Base-by-base conservation (phyloP, 2,888 invertebrate species). In the Eulithis prunata region DNA sequence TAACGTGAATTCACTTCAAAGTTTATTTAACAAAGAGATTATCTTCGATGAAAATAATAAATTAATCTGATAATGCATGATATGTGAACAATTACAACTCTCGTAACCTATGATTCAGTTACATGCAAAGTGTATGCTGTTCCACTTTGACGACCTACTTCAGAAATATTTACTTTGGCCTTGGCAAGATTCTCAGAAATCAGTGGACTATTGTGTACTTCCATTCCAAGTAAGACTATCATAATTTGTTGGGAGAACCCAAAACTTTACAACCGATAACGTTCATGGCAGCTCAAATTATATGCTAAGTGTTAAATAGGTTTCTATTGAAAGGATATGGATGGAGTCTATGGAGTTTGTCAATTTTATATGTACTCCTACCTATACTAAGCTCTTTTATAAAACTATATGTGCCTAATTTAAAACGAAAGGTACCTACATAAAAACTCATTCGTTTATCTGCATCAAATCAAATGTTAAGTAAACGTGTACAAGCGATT, bases 131-230 rank as follows among this genome's bases (percentile, higher is more conserved):
- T 78, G 76, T 74, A 78, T 79, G 76, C 71, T 71, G 84, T 75
- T 79, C 82, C 76, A 85, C 78, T 80, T 83, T 75, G 74, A 64
- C 79, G 86, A 81, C 87, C 86, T 83, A 86, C 78, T 83, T 87
- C 78, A 80, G 79, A 82, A 79, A 79, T 83, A 81, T 85, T 85
- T 78, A 75, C 78, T 80, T 70, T 74, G 75, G 75, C 85, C 86
- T 86, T 84, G 81, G 71, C 65, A 64, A 57, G 70, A 75, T 86
- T 86, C 84, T 82, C 71, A 75, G 86, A 83, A 87, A 81, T 76
- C 63, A 71, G 70, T 73, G 73, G 70, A 52, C 75, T 62, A 78
- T 79, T 80, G 78, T 79, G 69, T 70, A 69, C 55, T 68, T 69
- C 66, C 61, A 64, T 68, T 69, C 66, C 61, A 64, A 66, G 62